phyloP scores from a whole-genome alignment of 2,797 vertebrate species.

The Argyrosomus regius region DNA sequence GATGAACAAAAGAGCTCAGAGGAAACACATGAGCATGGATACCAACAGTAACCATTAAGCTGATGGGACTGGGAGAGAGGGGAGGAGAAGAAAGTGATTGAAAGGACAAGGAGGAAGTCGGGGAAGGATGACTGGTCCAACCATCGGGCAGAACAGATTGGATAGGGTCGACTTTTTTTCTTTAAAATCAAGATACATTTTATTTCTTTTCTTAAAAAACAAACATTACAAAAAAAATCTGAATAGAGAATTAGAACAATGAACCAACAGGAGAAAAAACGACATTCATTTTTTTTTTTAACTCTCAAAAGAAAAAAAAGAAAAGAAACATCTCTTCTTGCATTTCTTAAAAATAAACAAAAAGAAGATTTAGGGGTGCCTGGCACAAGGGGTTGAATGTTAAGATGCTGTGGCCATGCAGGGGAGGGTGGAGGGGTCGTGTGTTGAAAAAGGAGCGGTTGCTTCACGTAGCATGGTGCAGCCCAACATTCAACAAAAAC shows the following conservation, averaged over 20 bases:
- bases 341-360: conserved; percentile 62
- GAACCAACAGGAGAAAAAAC: conserved; percentile 76
- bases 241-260: conserved; percentile 86
- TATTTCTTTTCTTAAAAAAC: conserved; percentile 90
- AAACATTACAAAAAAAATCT: conserved; percentile 89
- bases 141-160: conserved; percentile 76
- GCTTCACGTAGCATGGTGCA: conserved; percentile 19
- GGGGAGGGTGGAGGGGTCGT: conserved; percentile 30
- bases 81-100: conserved; percentile 4
- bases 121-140: conserved; percentile 43
- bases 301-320: conserved; percentile 65
- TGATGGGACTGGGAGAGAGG: conserved; percentile 12
- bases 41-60: conserved; percentile 42
- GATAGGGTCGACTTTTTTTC: conserved; percentile 76
- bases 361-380: conserved; percentile 69
- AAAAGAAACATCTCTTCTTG: conserved; percentile 59
- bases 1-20: conserved; percentile 30
- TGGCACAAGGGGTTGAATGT: conserved; percentile 84
- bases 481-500: conserved; percentile 44
- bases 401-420: conserved; percentile 63
- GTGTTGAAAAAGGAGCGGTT: background rate
- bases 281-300: conserved; percentile 79
- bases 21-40: conserved; percentile 37
- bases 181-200: conserved; percentile 92
- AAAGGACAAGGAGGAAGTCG: background rate